These are phyloP conservation scores for Holocentrus rufus DNA, from an alignment of 2,797 vertebrate species.

Conservation along the genomic window DNA sequence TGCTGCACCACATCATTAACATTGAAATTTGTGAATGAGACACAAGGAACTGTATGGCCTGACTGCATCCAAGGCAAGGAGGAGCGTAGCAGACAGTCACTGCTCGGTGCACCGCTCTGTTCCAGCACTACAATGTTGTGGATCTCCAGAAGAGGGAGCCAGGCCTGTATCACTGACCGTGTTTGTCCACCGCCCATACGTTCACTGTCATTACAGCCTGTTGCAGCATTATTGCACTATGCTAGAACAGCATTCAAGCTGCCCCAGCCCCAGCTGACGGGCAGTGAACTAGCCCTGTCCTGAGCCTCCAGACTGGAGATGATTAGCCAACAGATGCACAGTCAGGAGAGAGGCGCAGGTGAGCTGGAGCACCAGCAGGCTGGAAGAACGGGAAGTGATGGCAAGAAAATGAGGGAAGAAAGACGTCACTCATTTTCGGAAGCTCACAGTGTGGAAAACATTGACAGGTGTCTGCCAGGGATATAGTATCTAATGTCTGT, in stretches of 20 bases:
- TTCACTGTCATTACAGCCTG: conserved; percentile 41
- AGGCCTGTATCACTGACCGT: conserved; percentile 22
- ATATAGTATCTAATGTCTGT: too few relatives aligned
- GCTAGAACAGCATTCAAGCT: neutral
- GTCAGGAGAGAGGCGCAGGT: neutral
- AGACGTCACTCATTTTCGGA: too few relatives aligned
- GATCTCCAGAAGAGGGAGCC: conserved; percentile 65
- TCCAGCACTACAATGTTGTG: conserved; percentile 5
- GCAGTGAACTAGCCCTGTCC: conserved; percentile 16
- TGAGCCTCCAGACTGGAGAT: neutral
- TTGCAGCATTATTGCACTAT: conserved; percentile 47
- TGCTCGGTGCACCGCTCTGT: neutral
- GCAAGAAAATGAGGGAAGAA: too few relatives aligned
- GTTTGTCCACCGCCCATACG: neutral
- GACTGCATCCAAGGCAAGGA: neutral
- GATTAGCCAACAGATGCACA: conserved; percentile 18
- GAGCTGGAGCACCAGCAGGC: neutral
- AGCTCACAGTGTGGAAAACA: too few relatives aligned
- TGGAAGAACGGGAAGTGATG: neutral
- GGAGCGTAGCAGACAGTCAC: neutral
- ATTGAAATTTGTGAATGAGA: conserved; percentile 33
- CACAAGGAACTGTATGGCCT: neutral
- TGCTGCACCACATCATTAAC: conserved; percentile 21
- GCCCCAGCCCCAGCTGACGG: conserved; percentile 6
- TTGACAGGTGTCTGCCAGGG: too few relatives aligned